Evolutionary conservation across 2,888 invertebrate species (phyloP).

Genomic region (Phyto melanocephala): DNA sequence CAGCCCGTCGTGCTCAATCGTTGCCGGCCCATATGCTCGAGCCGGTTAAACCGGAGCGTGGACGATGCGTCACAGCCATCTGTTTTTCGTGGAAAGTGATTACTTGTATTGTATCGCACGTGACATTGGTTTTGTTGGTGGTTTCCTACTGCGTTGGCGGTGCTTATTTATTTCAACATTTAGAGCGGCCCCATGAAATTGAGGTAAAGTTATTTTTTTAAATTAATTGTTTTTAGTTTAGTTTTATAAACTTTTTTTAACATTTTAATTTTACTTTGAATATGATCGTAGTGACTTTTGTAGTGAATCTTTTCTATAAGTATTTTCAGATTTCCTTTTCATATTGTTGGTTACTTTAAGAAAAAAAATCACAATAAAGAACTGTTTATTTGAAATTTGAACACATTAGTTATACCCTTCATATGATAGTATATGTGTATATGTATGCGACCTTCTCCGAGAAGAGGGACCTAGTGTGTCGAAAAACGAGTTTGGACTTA

Average conservation of each 20-base stretch:
- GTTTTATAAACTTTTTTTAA: not conserved
- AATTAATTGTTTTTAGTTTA: not conserved
- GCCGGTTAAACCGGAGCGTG: slow-evolving; percentile 73
- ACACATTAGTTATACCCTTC: too few relatives aligned
- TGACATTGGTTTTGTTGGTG: slow-evolving; percentile 91
- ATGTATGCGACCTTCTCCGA: too few relatives aligned
- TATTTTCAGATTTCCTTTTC: too few relatives aligned
- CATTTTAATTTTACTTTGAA: too few relatives aligned
- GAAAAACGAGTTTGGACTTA: too few relatives aligned
- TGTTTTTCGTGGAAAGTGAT: slow-evolving; percentile 84
- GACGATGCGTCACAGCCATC: slow-evolving; percentile 76
- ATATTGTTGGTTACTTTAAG: too few relatives aligned
- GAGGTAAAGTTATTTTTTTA: slow-evolving; percentile 80
- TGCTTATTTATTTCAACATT: slow-evolving; percentile 88
- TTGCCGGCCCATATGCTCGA: slow-evolving; percentile 76
- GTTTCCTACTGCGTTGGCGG: slow-evolving; percentile 94
- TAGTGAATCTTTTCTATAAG: too few relatives aligned
- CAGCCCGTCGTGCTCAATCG: slow-evolving; percentile 75
- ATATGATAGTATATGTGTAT: too few relatives aligned
- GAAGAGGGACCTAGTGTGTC: too few relatives aligned
- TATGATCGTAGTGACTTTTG: too few relatives aligned
- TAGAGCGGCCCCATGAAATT: slow-evolving; percentile 87
- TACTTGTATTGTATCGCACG: slow-evolving; percentile 92
- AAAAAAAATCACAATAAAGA: too few relatives aligned
- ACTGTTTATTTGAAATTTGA: too few relatives aligned